Percentiles rank a stretch among this genome's conserved stretches.
Evolutionary conservation across 1,140 invertebrate species (phyloP).

Genomic region (Drosophila yakuba): DNA sequence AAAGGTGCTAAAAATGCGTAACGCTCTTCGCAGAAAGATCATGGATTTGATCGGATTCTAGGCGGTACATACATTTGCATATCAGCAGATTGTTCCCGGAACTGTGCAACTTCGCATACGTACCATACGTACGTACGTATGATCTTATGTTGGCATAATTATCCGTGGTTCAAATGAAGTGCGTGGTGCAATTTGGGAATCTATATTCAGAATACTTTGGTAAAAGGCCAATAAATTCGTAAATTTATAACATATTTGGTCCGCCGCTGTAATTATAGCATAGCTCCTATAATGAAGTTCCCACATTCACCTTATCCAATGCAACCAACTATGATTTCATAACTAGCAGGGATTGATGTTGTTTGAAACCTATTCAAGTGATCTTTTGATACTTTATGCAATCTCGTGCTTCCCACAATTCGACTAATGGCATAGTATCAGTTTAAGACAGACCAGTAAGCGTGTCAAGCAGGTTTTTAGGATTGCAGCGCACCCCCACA

Average conservation of each 20-base stretch:
- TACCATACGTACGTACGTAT: conserved; percentile 15
- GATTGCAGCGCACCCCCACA: conserved; percentile 2
- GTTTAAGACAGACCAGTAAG: background rate
- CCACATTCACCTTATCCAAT: background rate
- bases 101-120: background rate
- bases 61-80: background rate
- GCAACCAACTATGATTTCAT: background rate
- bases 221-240: conserved; percentile 17
- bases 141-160: conserved; percentile 17
- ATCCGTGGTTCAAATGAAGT: conserved; percentile 9
- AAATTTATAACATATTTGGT: background rate
- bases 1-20: background rate
- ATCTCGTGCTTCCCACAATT: background rate
- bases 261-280: no score
- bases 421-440: background rate
- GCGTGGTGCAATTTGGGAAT: conserved; percentile 9
- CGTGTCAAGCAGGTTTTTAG: background rate
- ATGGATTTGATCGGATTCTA: background rate
- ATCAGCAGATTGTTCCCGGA: background rate
- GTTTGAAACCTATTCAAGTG: background rate
- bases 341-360: background rate
- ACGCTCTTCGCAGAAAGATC: background rate
- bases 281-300: background rate
- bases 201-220: conserved; percentile 7
- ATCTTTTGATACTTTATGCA: background rate